phyloP scores from a whole-genome alignment of 2,113 vertebrate species.

The Apteryx mantelli region DNA sequence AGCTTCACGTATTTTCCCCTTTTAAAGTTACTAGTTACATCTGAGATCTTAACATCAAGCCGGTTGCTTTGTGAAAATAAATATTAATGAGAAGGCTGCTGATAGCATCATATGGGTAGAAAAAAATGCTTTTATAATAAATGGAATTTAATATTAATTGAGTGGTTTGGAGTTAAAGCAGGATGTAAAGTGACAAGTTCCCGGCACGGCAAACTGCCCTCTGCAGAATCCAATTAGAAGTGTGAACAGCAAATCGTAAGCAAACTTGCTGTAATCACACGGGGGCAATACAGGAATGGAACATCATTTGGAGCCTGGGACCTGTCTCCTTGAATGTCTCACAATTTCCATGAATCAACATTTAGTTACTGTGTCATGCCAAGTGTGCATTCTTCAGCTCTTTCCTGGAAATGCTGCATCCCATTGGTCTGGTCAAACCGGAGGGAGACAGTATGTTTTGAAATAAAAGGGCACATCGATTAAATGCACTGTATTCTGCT shows the following conservation, averaged over 20 bases:
- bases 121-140: conserved; percentile 64
- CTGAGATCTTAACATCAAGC: conserved; percentile 36
- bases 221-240: conserved; percentile 63
- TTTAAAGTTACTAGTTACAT: conserved; percentile 8
- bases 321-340: conserved; percentile 39
- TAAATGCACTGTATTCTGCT: conserved; percentile 36
- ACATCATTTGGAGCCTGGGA: conserved; percentile 54
- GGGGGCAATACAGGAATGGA: conserved; percentile 24
- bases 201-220: conserved; percentile 33
- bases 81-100: conserved; percentile 71
- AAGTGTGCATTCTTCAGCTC: neutral
- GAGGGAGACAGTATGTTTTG: neutral
- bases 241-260: conserved; percentile 42
- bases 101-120: conserved; percentile 41
- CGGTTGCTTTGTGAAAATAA: conserved; percentile 62
- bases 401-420: neutral
- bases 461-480: conserved; percentile 31
- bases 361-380: neutral
- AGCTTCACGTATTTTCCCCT: conserved; percentile 1
- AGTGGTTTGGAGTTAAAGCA: conserved; percentile 63
- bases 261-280: conserved; percentile 34
- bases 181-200: conserved; percentile 54
- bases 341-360: conserved; percentile 48
- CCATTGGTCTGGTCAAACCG: neutral
- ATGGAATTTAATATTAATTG: conserved; percentile 64